A percentile compares a stretch with the other conserved stretches of the same genome.
phyloP scores from a whole-genome alignment of 2,113 vertebrate genomes.

The Tupaia chinensis region DNA sequence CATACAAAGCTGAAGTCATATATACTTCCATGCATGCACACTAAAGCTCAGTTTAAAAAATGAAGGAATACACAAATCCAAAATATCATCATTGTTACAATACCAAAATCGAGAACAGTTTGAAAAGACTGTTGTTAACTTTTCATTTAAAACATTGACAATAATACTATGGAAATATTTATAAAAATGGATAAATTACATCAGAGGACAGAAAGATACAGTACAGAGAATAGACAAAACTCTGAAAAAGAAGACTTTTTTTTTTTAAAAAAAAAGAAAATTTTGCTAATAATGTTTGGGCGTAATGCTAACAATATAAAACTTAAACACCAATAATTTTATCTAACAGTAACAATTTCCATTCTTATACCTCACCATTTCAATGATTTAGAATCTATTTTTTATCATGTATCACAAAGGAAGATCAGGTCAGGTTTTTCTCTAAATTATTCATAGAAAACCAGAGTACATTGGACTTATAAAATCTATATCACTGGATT shows the following conservation, averaged over 20 bases:
- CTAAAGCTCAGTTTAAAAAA: not conserved
- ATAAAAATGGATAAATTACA: not conserved
- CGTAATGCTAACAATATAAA: not conserved
- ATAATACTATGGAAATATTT: not conserved
- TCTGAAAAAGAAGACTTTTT: too few relatives aligned
- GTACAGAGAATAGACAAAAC: not conserved
- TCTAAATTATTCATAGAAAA: not conserved
- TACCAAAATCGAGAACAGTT: conserved; percentile 18
- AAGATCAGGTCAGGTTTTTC: not conserved
- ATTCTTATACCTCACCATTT: not conserved
- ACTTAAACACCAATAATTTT: not conserved
- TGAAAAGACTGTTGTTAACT: not conserved
- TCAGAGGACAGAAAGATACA: not conserved
- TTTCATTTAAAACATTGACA: conserved; percentile 2
- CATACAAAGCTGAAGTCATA: not conserved
- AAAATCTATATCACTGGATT: not conserved
- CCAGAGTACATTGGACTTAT: not conserved
- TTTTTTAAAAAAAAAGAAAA: conserved; percentile 23
- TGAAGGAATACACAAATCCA: not conserved
- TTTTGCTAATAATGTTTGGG: not conserved
- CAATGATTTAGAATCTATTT: not conserved
- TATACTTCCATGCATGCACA: not conserved
- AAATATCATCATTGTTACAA: not conserved
- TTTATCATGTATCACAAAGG: conserved; percentile 17
- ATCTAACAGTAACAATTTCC: not conserved